Percentiles rank a stretch among this genome's conserved stretches.
Evolutionary conservation across 2,888 invertebrate species (phyloP).

Genomic region (Proisotoma minuta): DNA sequence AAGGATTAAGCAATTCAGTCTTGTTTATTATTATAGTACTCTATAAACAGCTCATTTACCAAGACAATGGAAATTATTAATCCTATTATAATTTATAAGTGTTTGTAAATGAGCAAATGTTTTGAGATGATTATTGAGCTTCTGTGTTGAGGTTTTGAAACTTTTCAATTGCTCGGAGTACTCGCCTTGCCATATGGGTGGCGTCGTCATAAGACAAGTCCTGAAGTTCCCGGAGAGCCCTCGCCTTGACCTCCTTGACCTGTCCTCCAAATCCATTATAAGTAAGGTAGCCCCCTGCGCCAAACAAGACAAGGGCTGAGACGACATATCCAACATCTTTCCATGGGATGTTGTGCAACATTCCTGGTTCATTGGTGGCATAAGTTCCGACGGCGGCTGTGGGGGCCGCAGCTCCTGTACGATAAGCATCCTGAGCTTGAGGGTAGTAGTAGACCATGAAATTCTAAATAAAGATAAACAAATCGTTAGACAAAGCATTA

Average conservation of each 20-base stretch:
- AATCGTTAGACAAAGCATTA: no score
- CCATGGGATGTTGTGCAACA: constrained; percentile 24
- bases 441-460: constrained; percentile 41
- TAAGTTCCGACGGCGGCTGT: constrained; percentile 16
- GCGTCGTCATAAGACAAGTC: constrained; percentile 42
- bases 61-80: no score
- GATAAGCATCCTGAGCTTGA: constrained; percentile 5
- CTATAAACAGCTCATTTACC: no score
- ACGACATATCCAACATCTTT: constrained; percentile 27
- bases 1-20: no score
- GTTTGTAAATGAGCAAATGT: background rate
- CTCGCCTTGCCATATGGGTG: constrained; percentile 38
- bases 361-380: background rate
- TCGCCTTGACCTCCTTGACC: constrained; percentile 25
- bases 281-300: constrained; percentile 29
- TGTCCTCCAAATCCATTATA: constrained; percentile 26
- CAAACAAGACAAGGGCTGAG: constrained; percentile 28
- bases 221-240: constrained; percentile 41
- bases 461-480: constrained; percentile 18
- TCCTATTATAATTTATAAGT: no score
- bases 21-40: no score
- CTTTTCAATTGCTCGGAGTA: constrained; percentile 42
- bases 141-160: constrained; percentile 33
- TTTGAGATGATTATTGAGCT: constrained; percentile 14
- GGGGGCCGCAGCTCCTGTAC: background rate